These are phyloP conservation scores for Aptenodytes patagonicus DNA, from an alignment of 2,113 vertebrate genomes.

Conservation along the genomic window DNA sequence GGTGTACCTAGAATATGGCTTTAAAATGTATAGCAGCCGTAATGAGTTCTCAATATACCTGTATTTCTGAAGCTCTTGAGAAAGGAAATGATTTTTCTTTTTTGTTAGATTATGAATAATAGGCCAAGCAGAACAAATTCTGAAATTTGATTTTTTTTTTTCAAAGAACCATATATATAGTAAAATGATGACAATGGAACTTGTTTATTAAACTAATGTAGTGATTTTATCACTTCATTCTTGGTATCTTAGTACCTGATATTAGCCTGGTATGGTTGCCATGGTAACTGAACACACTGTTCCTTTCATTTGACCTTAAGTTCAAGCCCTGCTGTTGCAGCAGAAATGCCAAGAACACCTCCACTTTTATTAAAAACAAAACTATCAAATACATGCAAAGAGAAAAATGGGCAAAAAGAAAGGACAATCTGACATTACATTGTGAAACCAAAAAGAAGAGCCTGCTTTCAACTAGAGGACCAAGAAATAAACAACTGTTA, in stretches of 20 bases:
- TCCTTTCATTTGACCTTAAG: conserved; percentile 81
- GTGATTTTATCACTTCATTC: conserved; percentile 76
- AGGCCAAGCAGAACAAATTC: conserved; percentile 31
- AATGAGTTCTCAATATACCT: conserved; percentile 33
- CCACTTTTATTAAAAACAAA: conserved; percentile 72
- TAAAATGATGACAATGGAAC: conserved; percentile 69
- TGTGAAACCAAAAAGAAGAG: background rate
- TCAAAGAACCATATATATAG: conserved; percentile 6
- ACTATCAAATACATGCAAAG: conserved; percentile 61
- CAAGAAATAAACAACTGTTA: conserved; percentile 42
- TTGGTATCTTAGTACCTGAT: conserved; percentile 75
- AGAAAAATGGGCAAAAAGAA: background rate
- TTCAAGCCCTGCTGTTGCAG: conserved; percentile 80
- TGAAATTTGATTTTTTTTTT: background rate
- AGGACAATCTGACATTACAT: background rate
- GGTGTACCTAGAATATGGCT: background rate
- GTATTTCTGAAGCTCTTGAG: conserved; percentile 11
- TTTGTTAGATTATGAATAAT: conserved; percentile 30
- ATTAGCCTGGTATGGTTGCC: conserved; percentile 76
- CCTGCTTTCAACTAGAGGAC: background rate
- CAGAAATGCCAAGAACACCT: conserved; percentile 79
- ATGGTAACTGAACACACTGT: conserved; percentile 78
- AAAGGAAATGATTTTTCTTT: conserved; percentile 39
- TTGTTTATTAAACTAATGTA: conserved; percentile 82
- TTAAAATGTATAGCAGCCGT: conserved; percentile 9